These are phyloP conservation scores for Microctonus aethiopoides DNA, from an alignment of 2,888 invertebrate species.

Conservation along the genomic window DNA sequence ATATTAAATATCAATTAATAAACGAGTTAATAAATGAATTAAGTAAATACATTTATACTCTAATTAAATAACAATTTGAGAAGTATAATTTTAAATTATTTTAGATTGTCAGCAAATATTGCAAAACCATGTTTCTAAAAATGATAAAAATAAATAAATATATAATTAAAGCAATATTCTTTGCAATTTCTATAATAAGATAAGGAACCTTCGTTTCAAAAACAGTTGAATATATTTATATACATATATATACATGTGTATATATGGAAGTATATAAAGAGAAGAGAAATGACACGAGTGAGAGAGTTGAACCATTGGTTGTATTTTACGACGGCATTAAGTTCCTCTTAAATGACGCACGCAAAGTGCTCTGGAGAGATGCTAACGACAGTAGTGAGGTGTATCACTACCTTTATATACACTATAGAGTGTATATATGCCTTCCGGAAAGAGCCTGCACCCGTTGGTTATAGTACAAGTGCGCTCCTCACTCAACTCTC, in stretches of 20 bases:
- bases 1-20: too few species aligned
- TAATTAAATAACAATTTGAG: neutral
- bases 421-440: neutral
- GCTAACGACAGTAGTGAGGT: constrained; percentile 35
- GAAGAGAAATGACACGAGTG: constrained; percentile 5
- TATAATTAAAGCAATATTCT: too few species aligned
- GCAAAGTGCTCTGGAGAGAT: constrained; percentile 51
- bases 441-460: constrained; percentile 9
- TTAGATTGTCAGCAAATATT: neutral
- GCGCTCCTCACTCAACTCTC: neutral
- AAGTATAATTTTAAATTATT: neutral
- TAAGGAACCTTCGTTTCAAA: neutral
- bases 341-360: constrained; percentile 57
- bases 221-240: neutral
- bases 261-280: neutral
- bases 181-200: neutral
- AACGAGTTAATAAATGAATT: too few species aligned
- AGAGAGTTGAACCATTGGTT: constrained; percentile 16
- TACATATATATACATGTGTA: neutral
- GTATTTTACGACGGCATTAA: constrained; percentile 59
- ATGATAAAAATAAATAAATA: neutral
- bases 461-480: neutral
- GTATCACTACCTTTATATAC: constrained; percentile 1
- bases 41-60: neutral
- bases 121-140: neutral